Base-by-base conservation (phyloP, 2,797 vertebrate species). In the Steatocranus sp. region DNA sequence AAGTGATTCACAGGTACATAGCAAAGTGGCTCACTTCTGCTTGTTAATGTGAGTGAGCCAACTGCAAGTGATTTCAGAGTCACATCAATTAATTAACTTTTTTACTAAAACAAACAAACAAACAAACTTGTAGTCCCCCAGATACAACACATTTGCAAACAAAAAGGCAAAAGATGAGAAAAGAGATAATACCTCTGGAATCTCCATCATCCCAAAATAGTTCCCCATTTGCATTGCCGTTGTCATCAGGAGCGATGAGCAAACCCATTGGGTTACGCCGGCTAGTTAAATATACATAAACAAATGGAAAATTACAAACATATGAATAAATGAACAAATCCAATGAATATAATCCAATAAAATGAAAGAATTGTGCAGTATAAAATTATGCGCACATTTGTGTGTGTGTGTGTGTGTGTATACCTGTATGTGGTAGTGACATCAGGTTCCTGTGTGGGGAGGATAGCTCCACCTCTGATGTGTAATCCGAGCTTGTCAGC, bases 181-280 rank as follows among this genome's bases (percentile, higher is more conserved):
- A 83, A 27, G 68, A 43, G 73, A 73, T 73, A 80, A 84, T 96
- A 99, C 98, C 96, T 96, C 94, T 94, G 50, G 96, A 96, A 87
- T 99, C 97, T 90, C 98, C 98, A 75, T 99, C 98, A 92, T 99
- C 98, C 98, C 98, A 99, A 94, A 98, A 99, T 68, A 99, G 94
- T 79, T 98, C 96, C 87, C 98, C 98, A 73, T 87, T 90, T 81
- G 98, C 98, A 78, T 79, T 15, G 3, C 80, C 81, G 18, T 92
- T 88, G 61, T 96, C 96, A 92, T 98, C 95, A 80, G 98, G 95
- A 34, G 98, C 97, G 89, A 99, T 84, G 68, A 99, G 97, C 88
- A 99, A 96, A 82, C 98, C 98, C 95, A 99, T 95, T 18, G 98
- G 96, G 49, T 97, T 97, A 78, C 5, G 92, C 3, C 97, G 98